A percentile compares a stretch with the other conserved stretches of the same genome.
phyloP scores from a whole-genome alignment of 2,113 vertebrate species.

The Eira barbara region DNA sequence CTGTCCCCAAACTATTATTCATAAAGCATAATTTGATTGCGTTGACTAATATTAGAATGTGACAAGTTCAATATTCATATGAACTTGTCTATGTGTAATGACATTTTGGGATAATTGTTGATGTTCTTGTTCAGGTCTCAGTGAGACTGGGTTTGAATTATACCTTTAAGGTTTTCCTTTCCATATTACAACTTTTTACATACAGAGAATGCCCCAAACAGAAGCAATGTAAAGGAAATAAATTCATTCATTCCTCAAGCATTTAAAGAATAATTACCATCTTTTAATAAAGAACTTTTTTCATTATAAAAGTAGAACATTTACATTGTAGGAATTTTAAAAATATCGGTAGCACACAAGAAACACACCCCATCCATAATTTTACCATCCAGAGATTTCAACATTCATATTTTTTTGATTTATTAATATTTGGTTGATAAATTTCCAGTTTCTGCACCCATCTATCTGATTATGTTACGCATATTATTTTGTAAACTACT shows the following conservation, averaged over 20 bases:
- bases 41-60: neutral
- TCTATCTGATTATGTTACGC: neutral
- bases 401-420: neutral
- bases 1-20: neutral
- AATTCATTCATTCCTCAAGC: neutral
- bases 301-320: neutral
- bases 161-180: neutral
- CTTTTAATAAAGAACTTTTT: neutral
- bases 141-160: neutral
- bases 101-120: neutral
- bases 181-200: neutral
- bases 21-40: neutral
- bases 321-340: neutral
- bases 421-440: constrained; percentile 5
- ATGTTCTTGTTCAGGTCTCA: neutral
- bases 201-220: neutral
- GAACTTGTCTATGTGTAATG: neutral
- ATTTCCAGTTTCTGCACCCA: neutral
- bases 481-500: neutral
- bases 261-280: neutral
- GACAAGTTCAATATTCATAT: neutral
- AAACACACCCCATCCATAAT: neutral
- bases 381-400: neutral
- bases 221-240: neutral
- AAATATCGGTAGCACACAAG: neutral